Conservation (phyloP, 2,888 invertebrate genomes). For the Dicyrtoma fusca region DNA sequence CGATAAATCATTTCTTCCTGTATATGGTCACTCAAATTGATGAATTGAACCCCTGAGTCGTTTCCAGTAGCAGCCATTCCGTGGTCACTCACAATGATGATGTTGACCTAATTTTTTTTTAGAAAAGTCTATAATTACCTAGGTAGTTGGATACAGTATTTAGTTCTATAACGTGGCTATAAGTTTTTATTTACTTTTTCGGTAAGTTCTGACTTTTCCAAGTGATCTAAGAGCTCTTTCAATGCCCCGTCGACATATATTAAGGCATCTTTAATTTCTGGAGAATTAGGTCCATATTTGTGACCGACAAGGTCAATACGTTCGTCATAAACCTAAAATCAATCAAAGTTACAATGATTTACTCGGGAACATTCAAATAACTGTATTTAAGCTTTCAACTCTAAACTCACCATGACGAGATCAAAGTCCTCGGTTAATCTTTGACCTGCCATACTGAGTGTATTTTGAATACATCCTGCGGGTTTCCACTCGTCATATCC, state of each 20-base stretch:
- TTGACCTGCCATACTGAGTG: conserved; percentile 55
- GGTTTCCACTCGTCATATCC: conserved; percentile 50
- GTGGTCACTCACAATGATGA: conserved; percentile 60
- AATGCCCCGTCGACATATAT: conserved; percentile 58
- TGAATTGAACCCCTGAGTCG: conserved; percentile 50
- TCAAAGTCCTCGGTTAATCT: conserved; percentile 56
- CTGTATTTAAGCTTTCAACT: too few species aligned
- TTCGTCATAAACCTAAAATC: conserved; percentile 57
- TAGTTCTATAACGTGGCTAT: conserved; percentile 53
- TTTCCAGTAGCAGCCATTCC: conserved; percentile 59
- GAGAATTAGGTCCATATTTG: conserved; percentile 58
- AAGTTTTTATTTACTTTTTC: not conserved
- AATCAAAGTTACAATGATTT: too few species aligned
- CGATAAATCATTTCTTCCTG: conserved; percentile 52
- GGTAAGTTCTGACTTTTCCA: not conserved
- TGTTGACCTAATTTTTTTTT: conserved; percentile 57
- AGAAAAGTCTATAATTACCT: not conserved
- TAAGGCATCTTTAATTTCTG: conserved; percentile 57
- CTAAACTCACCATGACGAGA: conserved; percentile 56
- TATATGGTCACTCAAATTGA: conserved; percentile 57
- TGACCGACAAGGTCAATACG: conserved; percentile 59
- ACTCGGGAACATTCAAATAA: too few species aligned
- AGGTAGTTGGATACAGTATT: conserved; percentile 47
- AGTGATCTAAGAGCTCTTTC: conserved; percentile 55
- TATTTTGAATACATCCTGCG: conserved; percentile 49